Conservation (phyloP, 1,140 invertebrate genomes). For the Pseudoatta argentina region DNA sequence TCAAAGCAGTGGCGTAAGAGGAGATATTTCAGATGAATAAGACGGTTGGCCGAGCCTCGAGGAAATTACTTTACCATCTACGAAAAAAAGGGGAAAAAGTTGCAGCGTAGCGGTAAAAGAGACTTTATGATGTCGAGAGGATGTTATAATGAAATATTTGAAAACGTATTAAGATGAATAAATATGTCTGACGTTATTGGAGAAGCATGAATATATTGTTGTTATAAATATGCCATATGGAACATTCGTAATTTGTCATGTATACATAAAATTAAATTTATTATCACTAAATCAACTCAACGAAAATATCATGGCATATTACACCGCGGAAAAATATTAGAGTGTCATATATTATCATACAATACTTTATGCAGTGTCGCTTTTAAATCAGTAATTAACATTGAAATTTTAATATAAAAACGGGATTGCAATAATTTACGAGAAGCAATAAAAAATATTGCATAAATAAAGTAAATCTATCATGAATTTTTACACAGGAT, state of each 20-base stretch:
- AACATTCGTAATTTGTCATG: not conserved
- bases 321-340: not conserved
- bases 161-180: not conserved
- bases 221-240: not conserved
- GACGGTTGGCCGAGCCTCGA: constrained; percentile 22
- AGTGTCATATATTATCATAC: not conserved
- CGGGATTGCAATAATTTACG: not conserved
- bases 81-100: constrained; percentile 1
- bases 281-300: not conserved
- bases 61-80: constrained; percentile 58
- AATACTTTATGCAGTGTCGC: not conserved
- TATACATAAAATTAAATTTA: not conserved
- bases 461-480: not conserved
- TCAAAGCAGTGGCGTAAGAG: constrained; percentile 65
- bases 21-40: constrained; percentile 71
- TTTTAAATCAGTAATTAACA: not conserved
- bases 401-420: not conserved
- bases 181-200: not conserved
- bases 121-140: not conserved
- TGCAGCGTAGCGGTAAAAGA: not conserved
- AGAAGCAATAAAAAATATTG: not conserved
- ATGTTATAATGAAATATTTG: constrained; percentile 26
- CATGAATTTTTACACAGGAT: not conserved
- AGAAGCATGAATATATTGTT: not conserved
- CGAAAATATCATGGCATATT: not conserved